Conservation (phyloP, 2,113 vertebrate species). For the Limnothrissa miodon region DNA sequence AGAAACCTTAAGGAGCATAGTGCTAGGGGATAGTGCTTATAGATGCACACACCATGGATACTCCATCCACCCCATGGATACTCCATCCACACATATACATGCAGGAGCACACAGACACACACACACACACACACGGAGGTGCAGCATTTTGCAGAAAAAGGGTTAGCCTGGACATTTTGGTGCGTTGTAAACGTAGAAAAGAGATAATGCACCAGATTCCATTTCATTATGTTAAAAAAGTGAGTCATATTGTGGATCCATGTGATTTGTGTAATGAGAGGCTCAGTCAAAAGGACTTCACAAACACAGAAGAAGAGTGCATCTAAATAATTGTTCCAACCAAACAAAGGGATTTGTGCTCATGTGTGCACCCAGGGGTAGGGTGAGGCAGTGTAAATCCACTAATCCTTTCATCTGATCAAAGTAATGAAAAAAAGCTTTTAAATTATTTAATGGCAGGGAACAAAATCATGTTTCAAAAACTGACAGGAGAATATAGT, state of each 20-base stretch:
- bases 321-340: slow-evolving; percentile 78
- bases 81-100: neutral
- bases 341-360: slow-evolving; percentile 67
- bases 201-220: slow-evolving; percentile 52
- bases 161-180: neutral
- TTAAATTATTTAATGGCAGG: slow-evolving; percentile 68
- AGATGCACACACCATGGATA: neutral
- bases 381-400: slow-evolving; percentile 64
- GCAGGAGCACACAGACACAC: neutral
- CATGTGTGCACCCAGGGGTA: slow-evolving; percentile 30
- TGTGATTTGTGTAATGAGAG: slow-evolving; percentile 68
- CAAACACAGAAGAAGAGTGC: slow-evolving; percentile 57
- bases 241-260: slow-evolving; percentile 51
- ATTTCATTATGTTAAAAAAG: slow-evolving; percentile 60
- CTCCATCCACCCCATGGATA: neutral
- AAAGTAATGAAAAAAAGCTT: slow-evolving; percentile 69
- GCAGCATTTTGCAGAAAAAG: neutral
- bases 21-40: no score
- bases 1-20: no score
- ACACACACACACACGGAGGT: neutral
- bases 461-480: slow-evolving; percentile 43
- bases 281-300: slow-evolving; percentile 51
- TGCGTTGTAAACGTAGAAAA: neutral
- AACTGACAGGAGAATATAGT: slow-evolving; percentile 19
- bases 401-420: slow-evolving; percentile 73